Evolutionary conservation across 2,113 vertebrate species (phyloP).

Genomic region (Galbula dea): DNA sequence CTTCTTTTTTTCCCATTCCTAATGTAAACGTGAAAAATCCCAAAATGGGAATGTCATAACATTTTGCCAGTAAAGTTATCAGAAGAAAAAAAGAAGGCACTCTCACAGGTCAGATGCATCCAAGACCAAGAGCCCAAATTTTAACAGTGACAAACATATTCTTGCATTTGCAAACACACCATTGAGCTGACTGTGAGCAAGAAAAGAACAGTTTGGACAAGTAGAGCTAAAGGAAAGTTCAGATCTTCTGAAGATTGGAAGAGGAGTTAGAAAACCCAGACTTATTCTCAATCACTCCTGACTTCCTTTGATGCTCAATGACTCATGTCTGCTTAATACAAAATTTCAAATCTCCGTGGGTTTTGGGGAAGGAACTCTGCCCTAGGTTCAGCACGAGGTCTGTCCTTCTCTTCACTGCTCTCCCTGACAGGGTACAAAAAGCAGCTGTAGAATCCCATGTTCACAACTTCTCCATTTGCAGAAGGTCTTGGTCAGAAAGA

Average conservation of each 20-base stretch:
- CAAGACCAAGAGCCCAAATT: not conserved
- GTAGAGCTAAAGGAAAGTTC: not conserved
- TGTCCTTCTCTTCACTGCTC: not conserved
- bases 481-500: not conserved
- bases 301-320: not conserved
- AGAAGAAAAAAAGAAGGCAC: not conserved
- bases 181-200: not conserved
- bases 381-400: not conserved
- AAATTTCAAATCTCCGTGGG: not conserved
- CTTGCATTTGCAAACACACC: not conserved
- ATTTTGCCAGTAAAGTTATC: not conserved
- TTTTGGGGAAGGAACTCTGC: not conserved
- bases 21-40: constrained; percentile 9
- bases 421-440: not conserved
- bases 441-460: not conserved
- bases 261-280: not conserved
- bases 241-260: not conserved
- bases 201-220: not conserved
- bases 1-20: not conserved
- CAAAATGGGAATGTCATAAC: not conserved
- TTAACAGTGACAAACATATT: not conserved
- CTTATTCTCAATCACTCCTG: not conserved
- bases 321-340: not conserved
- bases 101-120: not conserved
- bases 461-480: not conserved